Evolutionary conservation across 2,888 invertebrate species (phyloP).

Genomic region (Melolontha melolontha): DNA sequence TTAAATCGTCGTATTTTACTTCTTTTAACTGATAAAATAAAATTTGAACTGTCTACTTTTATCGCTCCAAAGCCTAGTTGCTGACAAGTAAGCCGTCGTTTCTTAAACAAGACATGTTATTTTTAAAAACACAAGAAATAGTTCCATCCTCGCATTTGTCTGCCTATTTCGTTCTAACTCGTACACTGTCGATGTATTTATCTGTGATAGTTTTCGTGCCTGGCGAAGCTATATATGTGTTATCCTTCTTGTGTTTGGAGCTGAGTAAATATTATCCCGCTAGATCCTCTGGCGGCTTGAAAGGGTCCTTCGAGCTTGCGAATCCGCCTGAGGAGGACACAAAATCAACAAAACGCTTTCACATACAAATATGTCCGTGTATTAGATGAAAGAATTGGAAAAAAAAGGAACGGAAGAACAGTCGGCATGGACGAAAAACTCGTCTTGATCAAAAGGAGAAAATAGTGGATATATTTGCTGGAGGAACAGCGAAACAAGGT

Average conservation of each 20-base stretch:
- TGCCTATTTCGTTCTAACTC: too few species aligned
- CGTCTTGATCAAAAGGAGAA: conserved; percentile 3
- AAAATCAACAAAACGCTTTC: conserved; percentile 44
- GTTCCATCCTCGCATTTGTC: background rate
- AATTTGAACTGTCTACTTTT: background rate
- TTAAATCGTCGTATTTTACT: too few species aligned
- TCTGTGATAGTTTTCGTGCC: background rate
- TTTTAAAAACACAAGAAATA: conserved; percentile 19
- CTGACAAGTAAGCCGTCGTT: background rate
- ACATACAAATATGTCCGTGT: conserved; percentile 41
- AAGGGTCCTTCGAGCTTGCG: conserved; percentile 39
- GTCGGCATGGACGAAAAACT: conserved; percentile 3
- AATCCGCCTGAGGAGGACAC: conserved; percentile 35
- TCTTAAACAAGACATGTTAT: conserved; percentile 19
- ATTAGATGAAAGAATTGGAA: conserved; percentile 40
- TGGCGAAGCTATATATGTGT: conserved; percentile 5
- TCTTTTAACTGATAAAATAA: background rate
- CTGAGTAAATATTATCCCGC: conserved; percentile 45
- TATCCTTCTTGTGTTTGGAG: conserved; percentile 35
- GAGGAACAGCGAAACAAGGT: too few species aligned
- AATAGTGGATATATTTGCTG: background rate
- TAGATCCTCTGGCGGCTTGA: conserved; percentile 38
- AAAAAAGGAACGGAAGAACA: conserved; percentile 7
- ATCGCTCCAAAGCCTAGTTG: conserved; percentile 1
- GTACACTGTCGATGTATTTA: background rate